Evolutionary conservation across 2,888 invertebrate genomes (phyloP).

Genomic region (Andrena camellia): DNA sequence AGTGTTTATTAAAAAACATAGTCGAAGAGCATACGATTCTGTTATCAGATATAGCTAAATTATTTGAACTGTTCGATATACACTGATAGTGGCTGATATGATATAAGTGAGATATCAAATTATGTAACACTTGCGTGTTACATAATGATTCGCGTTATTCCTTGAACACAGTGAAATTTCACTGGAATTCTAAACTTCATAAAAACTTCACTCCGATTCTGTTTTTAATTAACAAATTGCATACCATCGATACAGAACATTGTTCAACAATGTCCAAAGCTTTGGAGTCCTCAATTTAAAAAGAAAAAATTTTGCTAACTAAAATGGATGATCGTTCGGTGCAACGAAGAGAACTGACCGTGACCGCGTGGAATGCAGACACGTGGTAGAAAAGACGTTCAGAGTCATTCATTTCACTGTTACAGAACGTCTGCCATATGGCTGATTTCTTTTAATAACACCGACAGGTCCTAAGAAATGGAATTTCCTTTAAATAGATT

Average conservation of each 20-base stretch:
- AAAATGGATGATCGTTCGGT: background rate
- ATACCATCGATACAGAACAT: too few species aligned
- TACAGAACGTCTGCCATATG: background rate
- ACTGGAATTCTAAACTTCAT: too few species aligned
- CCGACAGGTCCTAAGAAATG: background rate
- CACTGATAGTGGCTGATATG: too few species aligned
- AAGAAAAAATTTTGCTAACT: background rate
- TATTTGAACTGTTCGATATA: too few species aligned
- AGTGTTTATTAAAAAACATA: too few species aligned
- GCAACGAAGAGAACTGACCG: background rate
- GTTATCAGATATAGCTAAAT: too few species aligned
- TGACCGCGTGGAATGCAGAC: slow-evolving; percentile 44
- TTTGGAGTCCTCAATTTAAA: background rate
- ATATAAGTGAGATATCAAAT: too few species aligned
- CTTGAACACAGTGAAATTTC: too few species aligned
- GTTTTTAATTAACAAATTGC: background rate
- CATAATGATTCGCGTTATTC: too few species aligned
- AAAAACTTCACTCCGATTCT: background rate
- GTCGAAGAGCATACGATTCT: too few species aligned
- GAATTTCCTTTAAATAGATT: background rate
- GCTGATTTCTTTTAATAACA: background rate
- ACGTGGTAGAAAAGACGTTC: slow-evolving; percentile 57
- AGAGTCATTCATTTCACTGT: background rate
- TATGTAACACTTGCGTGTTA: too few species aligned
- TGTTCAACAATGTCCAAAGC: too few species aligned